Conservation (phyloP, 2,888 invertebrate species). For the Pachydiplax longipennis region DNA sequence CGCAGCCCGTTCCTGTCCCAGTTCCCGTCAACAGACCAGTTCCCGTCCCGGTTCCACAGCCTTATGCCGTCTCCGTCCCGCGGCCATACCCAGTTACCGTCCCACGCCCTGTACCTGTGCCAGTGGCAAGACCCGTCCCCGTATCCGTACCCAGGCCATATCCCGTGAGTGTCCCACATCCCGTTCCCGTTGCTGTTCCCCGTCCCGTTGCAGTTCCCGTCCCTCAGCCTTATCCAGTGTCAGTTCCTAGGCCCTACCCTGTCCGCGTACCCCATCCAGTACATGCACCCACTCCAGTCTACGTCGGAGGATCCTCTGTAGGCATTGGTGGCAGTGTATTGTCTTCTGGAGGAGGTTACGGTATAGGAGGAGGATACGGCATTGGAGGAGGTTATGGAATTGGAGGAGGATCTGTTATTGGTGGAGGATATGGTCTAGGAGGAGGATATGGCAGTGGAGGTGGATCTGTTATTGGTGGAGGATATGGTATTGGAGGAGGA, state of each 20-base stretch:
- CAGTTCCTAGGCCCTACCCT: conserved; percentile 65
- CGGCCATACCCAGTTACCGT: conserved; percentile 35
- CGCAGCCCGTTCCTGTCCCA: neutral
- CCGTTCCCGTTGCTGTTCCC: conserved; percentile 10
- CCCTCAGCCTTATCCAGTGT: conserved; percentile 61
- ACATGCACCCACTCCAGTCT: conserved; percentile 63
- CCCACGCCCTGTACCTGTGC: conserved; percentile 24
- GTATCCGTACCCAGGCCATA: conserved; percentile 33
- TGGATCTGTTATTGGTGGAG: neutral
- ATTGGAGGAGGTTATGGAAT: neutral
- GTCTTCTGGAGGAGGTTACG: conserved; percentile 48
- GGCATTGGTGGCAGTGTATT: conserved; percentile 63
- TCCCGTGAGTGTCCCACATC: conserved; percentile 11
- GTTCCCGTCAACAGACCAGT: neutral
- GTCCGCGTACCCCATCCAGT: conserved; percentile 66
- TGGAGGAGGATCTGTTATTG: neutral
- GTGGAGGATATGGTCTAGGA: neutral
- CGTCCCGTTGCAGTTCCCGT: conserved; percentile 51
- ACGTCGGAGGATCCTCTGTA: conserved; percentile 60
- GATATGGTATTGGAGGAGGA: neutral
- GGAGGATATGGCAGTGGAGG: neutral
- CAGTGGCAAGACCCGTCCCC: conserved; percentile 23
- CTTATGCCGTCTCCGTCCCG: conserved; percentile 32
- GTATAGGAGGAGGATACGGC: neutral
- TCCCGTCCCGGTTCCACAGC: neutral